Conservation (phyloP, 2,113 vertebrate species). For the Anseranas semipalmata region DNA sequence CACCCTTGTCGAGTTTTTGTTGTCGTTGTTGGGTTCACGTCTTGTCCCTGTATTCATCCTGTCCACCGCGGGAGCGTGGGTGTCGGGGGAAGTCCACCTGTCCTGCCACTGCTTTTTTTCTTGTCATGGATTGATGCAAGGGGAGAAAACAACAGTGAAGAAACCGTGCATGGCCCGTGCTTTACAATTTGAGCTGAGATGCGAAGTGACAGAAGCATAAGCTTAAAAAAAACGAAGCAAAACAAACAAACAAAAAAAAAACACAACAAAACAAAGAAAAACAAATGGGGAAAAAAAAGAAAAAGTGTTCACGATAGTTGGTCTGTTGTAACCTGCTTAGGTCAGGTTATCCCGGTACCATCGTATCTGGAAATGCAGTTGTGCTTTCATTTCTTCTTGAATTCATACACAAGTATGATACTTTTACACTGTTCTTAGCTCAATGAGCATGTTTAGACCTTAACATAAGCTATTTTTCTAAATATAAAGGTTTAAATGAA, state of each 20-base stretch:
- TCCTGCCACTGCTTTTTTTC: conserved; percentile 2
- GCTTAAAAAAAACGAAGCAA: not conserved
- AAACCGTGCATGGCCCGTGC: not conserved
- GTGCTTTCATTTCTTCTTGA: conserved; percentile 77
- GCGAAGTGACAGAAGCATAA: not conserved
- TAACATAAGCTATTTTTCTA: conserved; percentile 90
- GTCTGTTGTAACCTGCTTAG: conserved; percentile 56
- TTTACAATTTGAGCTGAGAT: conserved; percentile 3
- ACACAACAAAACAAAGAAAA: not conserved
- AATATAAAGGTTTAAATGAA: conserved; percentile 85
- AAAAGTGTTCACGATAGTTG: conserved; percentile 47
- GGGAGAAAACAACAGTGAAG: not conserved
- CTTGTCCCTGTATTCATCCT: conserved; percentile 6
- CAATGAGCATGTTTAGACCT: conserved; percentile 86
- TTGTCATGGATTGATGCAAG: not conserved
- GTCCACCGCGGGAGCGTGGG: not conserved
- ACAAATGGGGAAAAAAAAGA: not conserved
- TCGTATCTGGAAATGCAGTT: conserved; percentile 72
- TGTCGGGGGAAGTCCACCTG: not conserved
- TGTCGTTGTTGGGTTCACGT: conserved; percentile 22
- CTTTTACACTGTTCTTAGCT: conserved; percentile 86
- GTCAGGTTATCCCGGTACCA: conserved; percentile 69
- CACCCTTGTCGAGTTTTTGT: not conserved
- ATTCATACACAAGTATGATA: conserved; percentile 85
- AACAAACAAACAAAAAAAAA: not conserved